Evolutionary conservation across 2,113 vertebrate genomes (phyloP), one percentile per base, ranked within the genome.

Genomic region (Cynopterus brachyotis): DNA sequence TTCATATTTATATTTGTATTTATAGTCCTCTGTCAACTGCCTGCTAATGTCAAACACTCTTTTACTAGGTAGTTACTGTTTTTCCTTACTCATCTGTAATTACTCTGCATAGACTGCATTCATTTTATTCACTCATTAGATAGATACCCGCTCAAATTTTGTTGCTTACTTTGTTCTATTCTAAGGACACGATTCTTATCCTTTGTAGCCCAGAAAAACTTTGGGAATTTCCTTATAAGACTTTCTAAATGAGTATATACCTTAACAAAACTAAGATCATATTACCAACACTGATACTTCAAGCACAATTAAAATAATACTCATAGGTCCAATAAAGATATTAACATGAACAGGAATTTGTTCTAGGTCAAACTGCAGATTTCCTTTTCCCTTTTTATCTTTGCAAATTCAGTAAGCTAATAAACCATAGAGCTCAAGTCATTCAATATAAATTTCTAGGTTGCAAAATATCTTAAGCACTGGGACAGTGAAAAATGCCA

Each of bases 331-430:
- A 83, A 87, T 28, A 76, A 90, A 95, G 53, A 90, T 24, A 3
- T 45, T 45, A 90, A 66, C 1, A 86, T 32, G 28, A 47, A 79
- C 1, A 91, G 26, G 10, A 94, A 88, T 60, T 45, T 96, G 47
- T 37, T 75, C 16, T 24, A 55, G 30, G 9, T 80, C 26, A 75
- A 75, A 80, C 11, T 59, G 11, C 0, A 37, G 6, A 17, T 57
- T 59, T 89, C 37, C 30, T 70, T 89, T 16, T 30, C 59, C 79
- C 12, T 40, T 59, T 28, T 22, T n/a, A 28, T 60, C 76, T 83
- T 55, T 67, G 64, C 19, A 94, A 55, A 88, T 96, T 91, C 42
- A 93, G 37, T 78, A 97, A 87, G 35, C 62, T 32, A 78, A 84
- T 7, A 78, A 79, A 60, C 45, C 30, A 87, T 45, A 32, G 73